Base-by-base conservation (phyloP, 2,888 invertebrate species). In the Lydus trimaculatus region DNA sequence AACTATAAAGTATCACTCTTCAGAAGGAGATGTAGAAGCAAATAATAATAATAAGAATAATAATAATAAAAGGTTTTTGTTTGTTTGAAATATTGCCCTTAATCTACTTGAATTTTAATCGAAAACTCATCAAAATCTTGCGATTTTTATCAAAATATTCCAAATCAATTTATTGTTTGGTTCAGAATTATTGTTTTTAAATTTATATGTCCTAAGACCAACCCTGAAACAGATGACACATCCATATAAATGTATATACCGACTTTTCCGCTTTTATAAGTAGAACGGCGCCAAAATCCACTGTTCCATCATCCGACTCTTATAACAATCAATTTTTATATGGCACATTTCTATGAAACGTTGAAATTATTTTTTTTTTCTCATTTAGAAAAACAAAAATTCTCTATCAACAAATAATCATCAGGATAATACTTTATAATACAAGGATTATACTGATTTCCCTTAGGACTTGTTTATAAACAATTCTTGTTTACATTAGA, bases 401-500 rank as follows among this genome's bases (percentile, higher is more conserved):
- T 2, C 11, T 2, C 8, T 48, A 20, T 20, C 48, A 48, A 20
- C 48, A 23, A 9, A 20, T 48, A 48, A 48, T 48, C 48, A 3
- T 23, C 8, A 48, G 20, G 20, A 48, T 48, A 48, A 48, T 20
- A 20, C 20, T 48, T 48, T 20, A 20, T 48, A 48, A 48, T 48
- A 8, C 8, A 20, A 11, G 48, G 9, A 48, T 48, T 20, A 48
- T 23, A 11, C 48, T 48, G 48, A 48, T 48, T 48, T 48, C 48
- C 48, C 48, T 20, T 20, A 48, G 31, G 31, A 31, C 20, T 31
- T 60, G 60, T 60, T 60, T 60, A 60, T 60, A 60, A 60, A 33
- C n/a, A 60, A 28, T 17, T 48, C 43, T 60, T 60, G 60, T 60
- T 60, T 60, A 60, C 60, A 31, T 60, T 60, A 20, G 60, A 31